Base-by-base conservation (phyloP, 1,140 invertebrate genomes). In the Pseudoatta argentina region DNA sequence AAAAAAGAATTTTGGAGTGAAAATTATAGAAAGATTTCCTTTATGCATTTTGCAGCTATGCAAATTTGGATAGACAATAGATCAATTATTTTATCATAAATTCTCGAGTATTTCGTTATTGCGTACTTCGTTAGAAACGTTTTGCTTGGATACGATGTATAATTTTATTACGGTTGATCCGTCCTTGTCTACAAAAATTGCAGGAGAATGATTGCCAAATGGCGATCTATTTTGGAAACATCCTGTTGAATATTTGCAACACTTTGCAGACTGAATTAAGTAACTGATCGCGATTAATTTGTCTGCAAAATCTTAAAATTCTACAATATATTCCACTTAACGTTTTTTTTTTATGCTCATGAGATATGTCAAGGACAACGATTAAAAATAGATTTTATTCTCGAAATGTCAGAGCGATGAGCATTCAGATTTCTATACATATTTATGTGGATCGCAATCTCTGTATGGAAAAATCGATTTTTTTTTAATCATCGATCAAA, bases 331-430 rank as follows among this genome's bases (percentile, higher is more conserved):
- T 77, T 64, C 10, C 16, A 57, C 5, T 6, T 27, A 55, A 2
- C 0, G 0, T 55, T 30, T 73, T 34, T 34, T 73, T 69, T 66
- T 39, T 1, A 21, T 1, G 1, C 16, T 51, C 16, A 5, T 8
- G 10, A 18, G 16, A 14, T 55, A 64, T 77, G 21, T 10, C 59
- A 77, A 76, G 55, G 55, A 44, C 61, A 76, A 21, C 10, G 21
- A 64, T 64, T 77, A 77, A 48, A 73, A 48, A 48, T 8, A 63
- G 16, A 64, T 48, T 48, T 48, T 30, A 77, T 77, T 77, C 7
- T 18, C 12, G 39, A 77, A 77, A 77, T 63, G 75, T 77, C 59
- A 77, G 64, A 12, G 6, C 18, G 18, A 30, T 64, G 3, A 30
- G 16, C 18, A 7, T 7, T 16, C 64, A 61, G 18, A n/a, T 48